Percentiles rank a stretch among this genome's conserved stretches.
These are phyloP conservation scores for Ostrea edulis DNA, from an alignment of 1,140 invertebrate genomes.

Conservation along the genomic window DNA sequence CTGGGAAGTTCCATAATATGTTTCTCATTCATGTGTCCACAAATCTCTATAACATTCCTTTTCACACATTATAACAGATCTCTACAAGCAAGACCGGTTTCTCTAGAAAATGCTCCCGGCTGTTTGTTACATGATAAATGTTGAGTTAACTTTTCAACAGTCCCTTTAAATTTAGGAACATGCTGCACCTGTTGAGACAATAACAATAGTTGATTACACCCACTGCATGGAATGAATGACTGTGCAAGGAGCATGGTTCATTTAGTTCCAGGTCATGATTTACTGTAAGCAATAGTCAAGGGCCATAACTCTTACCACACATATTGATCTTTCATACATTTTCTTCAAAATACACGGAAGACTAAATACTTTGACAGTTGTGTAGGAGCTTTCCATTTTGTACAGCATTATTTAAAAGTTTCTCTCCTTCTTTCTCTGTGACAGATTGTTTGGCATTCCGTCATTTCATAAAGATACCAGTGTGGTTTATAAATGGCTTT, in stretches of 20 bases:
- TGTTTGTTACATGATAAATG: conserved; percentile 14
- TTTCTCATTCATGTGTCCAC: not conserved
- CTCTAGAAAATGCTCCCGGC: conserved; percentile 3
- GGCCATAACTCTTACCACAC: not conserved
- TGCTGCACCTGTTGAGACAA: conserved; percentile 17
- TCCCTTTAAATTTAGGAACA: conserved; percentile 25
- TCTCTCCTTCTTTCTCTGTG: no score
- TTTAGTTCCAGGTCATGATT: not conserved
- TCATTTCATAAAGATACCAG: no score
- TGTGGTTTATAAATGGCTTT: no score
- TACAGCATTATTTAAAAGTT: no score
- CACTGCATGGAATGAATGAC: conserved; percentile 13
- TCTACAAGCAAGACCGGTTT: not conserved
- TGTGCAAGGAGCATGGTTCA: conserved; percentile 14
- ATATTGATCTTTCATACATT: not conserved
- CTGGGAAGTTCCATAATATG: conserved; percentile 3
- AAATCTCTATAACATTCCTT: not conserved
- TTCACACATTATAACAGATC: not conserved
- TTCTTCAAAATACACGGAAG: no score
- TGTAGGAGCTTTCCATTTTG: no score
- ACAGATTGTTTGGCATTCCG: no score
- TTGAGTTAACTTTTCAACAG: not conserved
- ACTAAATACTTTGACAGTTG: no score
- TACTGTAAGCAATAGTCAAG: conserved; percentile 3
- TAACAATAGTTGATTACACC: conserved; percentile 21